Conservation (phyloP, 2,113 vertebrate species). For the Rhinogobius similis region DNA sequence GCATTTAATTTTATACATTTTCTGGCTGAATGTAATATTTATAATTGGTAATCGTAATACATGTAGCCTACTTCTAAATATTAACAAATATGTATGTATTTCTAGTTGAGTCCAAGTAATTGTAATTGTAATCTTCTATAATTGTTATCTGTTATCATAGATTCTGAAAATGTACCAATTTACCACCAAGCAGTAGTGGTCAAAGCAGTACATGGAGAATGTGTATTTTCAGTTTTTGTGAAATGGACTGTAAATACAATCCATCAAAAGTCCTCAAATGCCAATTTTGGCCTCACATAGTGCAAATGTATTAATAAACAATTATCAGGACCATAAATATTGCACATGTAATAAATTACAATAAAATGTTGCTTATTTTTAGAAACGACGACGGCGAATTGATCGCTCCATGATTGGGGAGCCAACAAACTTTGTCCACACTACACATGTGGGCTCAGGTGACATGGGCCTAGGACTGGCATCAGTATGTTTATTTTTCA, state of each 20-base stretch:
- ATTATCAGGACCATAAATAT: too few species aligned
- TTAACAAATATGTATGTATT: neutral
- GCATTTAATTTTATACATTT: neutral
- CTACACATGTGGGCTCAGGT: slow-evolving; percentile 86
- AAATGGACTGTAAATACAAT: too few species aligned
- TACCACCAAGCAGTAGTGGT: too few species aligned
- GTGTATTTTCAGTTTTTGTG: too few species aligned
- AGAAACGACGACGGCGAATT: slow-evolving; percentile 85
- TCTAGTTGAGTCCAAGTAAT: neutral
- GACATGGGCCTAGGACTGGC: slow-evolving; percentile 80
- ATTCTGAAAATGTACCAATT: too few species aligned
- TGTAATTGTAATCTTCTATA: too few species aligned
- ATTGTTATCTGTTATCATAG: too few species aligned
- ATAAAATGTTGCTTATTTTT: slow-evolving; percentile 34
- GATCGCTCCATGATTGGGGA: slow-evolving; percentile 91
- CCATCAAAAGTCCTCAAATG: too few species aligned
- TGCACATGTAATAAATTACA: neutral
- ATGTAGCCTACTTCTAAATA: neutral
- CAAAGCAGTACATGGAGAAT: too few species aligned
- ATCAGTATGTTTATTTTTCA: slow-evolving; percentile 76
- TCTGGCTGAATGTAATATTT: neutral
- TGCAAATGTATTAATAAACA: too few species aligned
- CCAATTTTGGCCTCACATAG: too few species aligned
- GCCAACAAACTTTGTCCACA: slow-evolving; percentile 91
- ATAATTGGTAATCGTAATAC: neutral